These are phyloP conservation scores for Brachyopa scutellaris DNA, from an alignment of 2,888 invertebrate genomes.

Conservation along the genomic window DNA sequence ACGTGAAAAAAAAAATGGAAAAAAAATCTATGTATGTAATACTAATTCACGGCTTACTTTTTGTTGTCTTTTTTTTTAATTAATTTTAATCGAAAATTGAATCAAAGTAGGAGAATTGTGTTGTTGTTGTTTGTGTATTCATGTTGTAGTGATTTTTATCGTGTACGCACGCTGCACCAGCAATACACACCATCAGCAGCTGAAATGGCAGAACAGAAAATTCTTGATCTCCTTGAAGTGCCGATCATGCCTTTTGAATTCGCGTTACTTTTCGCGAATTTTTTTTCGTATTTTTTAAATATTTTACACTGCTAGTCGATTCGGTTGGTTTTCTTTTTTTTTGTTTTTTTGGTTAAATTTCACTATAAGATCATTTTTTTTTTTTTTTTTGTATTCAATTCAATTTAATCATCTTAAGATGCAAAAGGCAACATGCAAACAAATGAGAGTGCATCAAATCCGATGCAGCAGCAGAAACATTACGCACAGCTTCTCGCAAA, in stretches of 20 bases:
- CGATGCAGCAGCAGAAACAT: slow-evolving; percentile 36
- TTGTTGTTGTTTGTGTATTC: slow-evolving; percentile 41
- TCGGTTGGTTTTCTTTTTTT: too few relatives aligned
- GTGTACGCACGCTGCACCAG: slow-evolving; percentile 64
- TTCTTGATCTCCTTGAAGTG: slow-evolving; percentile 73
- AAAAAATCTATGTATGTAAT: neutral
- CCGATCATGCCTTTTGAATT: slow-evolving; percentile 73
- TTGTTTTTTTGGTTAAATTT: too few relatives aligned
- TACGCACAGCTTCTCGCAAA: slow-evolving; percentile 57
- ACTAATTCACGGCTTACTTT: slow-evolving; percentile 37
- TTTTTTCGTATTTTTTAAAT: neutral
- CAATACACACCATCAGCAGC: slow-evolving; percentile 67
- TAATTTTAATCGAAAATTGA: slow-evolving; percentile 52
- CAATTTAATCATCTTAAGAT: slow-evolving; percentile 21
- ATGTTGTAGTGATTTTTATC: slow-evolving; percentile 52
- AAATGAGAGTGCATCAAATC: slow-evolving; percentile 41
- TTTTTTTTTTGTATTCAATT: too few relatives aligned
- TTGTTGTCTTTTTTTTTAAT: slow-evolving; percentile 35
- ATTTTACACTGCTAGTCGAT: slow-evolving; percentile 14
- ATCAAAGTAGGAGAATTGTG: slow-evolving; percentile 55
- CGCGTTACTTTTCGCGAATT: slow-evolving; percentile 55
- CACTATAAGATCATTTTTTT: too few relatives aligned
- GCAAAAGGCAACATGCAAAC: neutral
- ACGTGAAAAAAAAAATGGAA: neutral
- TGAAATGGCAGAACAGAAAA: slow-evolving; percentile 64